Percentiles rank a stretch among this genome's conserved stretches.
Evolutionary conservation across 2,888 invertebrate genomes (phyloP).

Genomic region (Drosophila engyochracea): DNA sequence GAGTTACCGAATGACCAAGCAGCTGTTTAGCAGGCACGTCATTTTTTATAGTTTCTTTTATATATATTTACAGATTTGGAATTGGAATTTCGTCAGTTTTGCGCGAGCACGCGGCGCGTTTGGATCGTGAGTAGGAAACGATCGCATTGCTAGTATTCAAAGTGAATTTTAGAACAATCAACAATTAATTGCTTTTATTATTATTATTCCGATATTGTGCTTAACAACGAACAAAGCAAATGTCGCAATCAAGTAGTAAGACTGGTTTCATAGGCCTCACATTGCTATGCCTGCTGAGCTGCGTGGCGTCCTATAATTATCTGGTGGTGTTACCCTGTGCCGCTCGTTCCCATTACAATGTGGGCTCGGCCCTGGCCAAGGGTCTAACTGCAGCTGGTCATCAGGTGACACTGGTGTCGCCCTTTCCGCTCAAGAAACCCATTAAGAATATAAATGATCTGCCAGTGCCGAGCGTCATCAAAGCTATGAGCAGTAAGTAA

Average conservation of each 20-base stretch:
- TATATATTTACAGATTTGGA: slow-evolving; percentile 11
- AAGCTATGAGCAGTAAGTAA: slow-evolving; percentile 59
- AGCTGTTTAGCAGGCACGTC: not conserved
- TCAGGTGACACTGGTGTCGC: slow-evolving; percentile 83
- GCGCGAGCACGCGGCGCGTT: slow-evolving; percentile 10
- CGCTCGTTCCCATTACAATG: slow-evolving; percentile 79
- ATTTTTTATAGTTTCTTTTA: not conserved
- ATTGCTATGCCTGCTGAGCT: slow-evolving; percentile 53
- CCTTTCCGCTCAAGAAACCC: slow-evolving; percentile 76
- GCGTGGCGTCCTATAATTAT: slow-evolving; percentile 67
- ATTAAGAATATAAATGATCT: slow-evolving; percentile 79
- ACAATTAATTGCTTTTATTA: not conserved
- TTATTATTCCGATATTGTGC: slow-evolving; percentile 4
- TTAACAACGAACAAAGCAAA: slow-evolving; percentile 18
- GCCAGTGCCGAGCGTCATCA: slow-evolving; percentile 28
- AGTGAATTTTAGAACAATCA: slow-evolving; percentile 5
- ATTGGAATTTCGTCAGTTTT: slow-evolving; percentile 35
- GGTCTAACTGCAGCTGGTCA: slow-evolving; percentile 84
- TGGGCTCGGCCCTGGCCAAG: slow-evolving; percentile 82
- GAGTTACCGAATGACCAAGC: not conserved
- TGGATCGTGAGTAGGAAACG: not conserved
- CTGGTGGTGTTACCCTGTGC: slow-evolving; percentile 68
- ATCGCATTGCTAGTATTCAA: not conserved
- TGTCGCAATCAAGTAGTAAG: slow-evolving; percentile 35
- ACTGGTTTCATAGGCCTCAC: slow-evolving; percentile 50